These are phyloP conservation scores for Hephaestus fuliginosus DNA, from an alignment of 2,797 vertebrate species.

Conservation along the genomic window DNA sequence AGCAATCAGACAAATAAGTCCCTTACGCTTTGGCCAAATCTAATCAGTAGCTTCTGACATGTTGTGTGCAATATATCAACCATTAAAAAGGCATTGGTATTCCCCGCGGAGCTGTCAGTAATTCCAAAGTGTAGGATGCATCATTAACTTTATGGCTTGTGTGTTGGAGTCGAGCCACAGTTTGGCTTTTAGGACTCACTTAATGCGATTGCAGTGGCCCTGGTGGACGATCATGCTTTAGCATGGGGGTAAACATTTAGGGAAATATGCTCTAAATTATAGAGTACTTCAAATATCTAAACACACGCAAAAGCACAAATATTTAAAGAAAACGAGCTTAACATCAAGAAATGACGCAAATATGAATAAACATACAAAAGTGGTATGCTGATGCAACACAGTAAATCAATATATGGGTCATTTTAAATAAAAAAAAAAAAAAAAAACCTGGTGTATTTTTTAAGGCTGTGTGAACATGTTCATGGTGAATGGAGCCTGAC, in stretches of 20 bases:
- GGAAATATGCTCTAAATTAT: conserved; percentile 3
- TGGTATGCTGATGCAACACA: not conserved
- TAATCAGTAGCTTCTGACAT: conserved; percentile 22
- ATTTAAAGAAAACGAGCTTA: not conserved
- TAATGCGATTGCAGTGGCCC: not conserved
- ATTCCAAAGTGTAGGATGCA: conserved; percentile 45
- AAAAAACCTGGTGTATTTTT: not conserved
- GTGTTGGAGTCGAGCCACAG: conserved; percentile 21
- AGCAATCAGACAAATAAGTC: conserved; percentile 12
- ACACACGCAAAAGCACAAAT: not conserved
- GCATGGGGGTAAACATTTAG: conserved; percentile 9
- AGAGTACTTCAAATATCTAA: not conserved
- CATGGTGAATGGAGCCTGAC: conserved; percentile 42
- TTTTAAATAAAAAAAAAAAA: not conserved
- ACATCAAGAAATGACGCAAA: not conserved
- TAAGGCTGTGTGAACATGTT: conserved; percentile 25
- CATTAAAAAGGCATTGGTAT: conserved; percentile 28
- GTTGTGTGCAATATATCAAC: conserved; percentile 5
- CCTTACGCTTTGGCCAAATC: conserved; percentile 8
- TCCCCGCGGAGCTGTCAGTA: conserved; percentile 23
- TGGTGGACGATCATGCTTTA: not conserved
- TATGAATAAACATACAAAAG: conserved; percentile 5
- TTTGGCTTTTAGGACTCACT: conserved; percentile 24
- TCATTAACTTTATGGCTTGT: conserved; percentile 51
- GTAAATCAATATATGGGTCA: conserved; percentile 15